A percentile compares a stretch with the other conserved stretches of the same genome.
Conservation (phyloP, 1,140 invertebrate species). For the Bombus vancouverensis region DNA sequence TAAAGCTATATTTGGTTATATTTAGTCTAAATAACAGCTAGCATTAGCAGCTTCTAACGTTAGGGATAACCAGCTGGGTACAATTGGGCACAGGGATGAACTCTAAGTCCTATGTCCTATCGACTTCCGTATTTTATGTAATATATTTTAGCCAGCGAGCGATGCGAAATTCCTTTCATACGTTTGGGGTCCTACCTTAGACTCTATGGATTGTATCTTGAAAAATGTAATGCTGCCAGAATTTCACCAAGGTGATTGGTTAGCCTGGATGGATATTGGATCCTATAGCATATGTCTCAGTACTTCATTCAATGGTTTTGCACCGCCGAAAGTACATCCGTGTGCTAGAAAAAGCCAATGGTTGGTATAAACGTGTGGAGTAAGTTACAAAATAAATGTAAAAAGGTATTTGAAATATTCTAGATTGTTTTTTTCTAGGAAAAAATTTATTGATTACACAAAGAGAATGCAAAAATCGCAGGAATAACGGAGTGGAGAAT, state of each 20-base stretch:
- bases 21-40: too few species aligned
- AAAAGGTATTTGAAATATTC: background rate
- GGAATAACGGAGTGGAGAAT: background rate
- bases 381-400: background rate
- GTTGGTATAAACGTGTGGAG: constrained; percentile 14
- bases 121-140: background rate
- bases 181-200: constrained; percentile 87
- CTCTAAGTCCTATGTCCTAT: fast-evolving
- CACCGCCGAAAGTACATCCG: constrained; percentile 80
- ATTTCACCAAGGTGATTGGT: constrained; percentile 84
- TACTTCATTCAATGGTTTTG: constrained; percentile 85
- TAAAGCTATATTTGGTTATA: too few species aligned
- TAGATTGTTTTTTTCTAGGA: constrained; percentile 21
- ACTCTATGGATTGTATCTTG: constrained; percentile 83
- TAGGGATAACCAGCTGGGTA: background rate
- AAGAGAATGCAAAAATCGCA: constrained; percentile 4
- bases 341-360: constrained; percentile 70
- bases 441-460: background rate
- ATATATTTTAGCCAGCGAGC: constrained; percentile 30
- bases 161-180: constrained; percentile 74
- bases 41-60: background rate
- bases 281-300: constrained; percentile 84
- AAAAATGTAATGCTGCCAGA: constrained; percentile 82
- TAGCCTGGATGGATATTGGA: constrained; percentile 85
- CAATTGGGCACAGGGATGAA: background rate